Evolutionary conservation across 2,888 invertebrate species (phyloP).

Genomic region (Lasioglossum malachurum): DNA sequence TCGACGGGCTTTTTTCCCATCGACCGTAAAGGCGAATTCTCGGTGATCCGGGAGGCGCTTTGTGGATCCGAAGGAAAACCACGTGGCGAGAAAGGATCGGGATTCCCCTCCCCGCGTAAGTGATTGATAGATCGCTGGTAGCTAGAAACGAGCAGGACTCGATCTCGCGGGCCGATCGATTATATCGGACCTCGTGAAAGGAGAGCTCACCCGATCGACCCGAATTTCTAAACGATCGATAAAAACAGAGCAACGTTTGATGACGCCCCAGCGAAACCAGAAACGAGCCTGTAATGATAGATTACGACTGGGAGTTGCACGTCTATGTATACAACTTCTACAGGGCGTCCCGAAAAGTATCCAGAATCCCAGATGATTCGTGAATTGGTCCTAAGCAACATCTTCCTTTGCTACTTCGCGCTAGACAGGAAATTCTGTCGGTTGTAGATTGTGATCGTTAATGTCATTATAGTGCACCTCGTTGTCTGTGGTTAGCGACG

Average conservation of each 20-base stretch:
- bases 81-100: constrained; percentile 42
- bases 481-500: not conserved
- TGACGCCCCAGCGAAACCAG: not conserved
- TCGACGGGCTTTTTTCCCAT: constrained; percentile 20
- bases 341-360: not conserved
- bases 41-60: not conserved
- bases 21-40: constrained; percentile 38
- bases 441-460: not conserved
- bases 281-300: not conserved
- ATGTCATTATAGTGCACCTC: not conserved
- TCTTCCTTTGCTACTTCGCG: too few species aligned
- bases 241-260: not conserved
- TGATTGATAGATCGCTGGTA: constrained; percentile 43
- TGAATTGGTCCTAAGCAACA: not conserved
- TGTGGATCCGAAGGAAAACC: not conserved
- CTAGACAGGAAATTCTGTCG: not conserved
- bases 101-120: not conserved
- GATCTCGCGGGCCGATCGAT: constrained; percentile 11
- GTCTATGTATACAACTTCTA: not conserved
- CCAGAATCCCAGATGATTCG: not conserved
- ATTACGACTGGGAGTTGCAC: not conserved
- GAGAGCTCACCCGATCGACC: constrained; percentile 15
- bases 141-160: constrained; percentile 29
- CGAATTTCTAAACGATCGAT: constrained; percentile 29
- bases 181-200: constrained; percentile 21